These are phyloP conservation scores for Pseudotriccus pelzelni DNA, from an alignment of 2,797 vertebrate species.

Conservation along the genomic window DNA sequence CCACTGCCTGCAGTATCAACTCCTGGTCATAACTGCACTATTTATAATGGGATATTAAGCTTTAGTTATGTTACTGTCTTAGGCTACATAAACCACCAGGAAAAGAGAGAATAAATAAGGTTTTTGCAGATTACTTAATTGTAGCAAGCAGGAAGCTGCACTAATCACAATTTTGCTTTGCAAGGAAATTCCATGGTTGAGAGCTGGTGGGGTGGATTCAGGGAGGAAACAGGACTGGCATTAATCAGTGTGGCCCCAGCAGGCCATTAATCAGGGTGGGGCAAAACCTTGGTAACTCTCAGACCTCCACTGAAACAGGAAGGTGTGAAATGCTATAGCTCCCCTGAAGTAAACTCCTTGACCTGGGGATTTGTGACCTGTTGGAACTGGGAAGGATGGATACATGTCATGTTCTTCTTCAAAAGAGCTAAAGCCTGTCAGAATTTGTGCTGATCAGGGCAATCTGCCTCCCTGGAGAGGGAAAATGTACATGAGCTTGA, in stretches of 20 bases:
- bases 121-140: slow-evolving; percentile 13
- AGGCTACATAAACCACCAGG: slow-evolving; percentile 50
- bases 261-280: neutral
- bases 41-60: slow-evolving; percentile 61
- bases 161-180: neutral
- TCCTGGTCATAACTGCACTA: slow-evolving; percentile 19
- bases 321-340: neutral
- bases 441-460: neutral
- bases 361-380: neutral
- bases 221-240: neutral
- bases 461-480: neutral
- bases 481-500: accelerated
- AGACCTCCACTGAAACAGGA: neutral
- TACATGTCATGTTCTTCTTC: neutral
- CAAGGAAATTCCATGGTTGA: neutral
- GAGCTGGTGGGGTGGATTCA: neutral
- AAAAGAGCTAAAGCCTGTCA: neutral
- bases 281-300: neutral
- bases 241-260: neutral
- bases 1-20: neutral
- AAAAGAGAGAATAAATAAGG: slow-evolving; percentile 50
- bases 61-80: slow-evolving; percentile 58
- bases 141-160: neutral
- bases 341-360: neutral
- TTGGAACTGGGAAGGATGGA: neutral